Conservation (phyloP, 1,140 invertebrate species). For the Chionoecetes opilio region DNA sequence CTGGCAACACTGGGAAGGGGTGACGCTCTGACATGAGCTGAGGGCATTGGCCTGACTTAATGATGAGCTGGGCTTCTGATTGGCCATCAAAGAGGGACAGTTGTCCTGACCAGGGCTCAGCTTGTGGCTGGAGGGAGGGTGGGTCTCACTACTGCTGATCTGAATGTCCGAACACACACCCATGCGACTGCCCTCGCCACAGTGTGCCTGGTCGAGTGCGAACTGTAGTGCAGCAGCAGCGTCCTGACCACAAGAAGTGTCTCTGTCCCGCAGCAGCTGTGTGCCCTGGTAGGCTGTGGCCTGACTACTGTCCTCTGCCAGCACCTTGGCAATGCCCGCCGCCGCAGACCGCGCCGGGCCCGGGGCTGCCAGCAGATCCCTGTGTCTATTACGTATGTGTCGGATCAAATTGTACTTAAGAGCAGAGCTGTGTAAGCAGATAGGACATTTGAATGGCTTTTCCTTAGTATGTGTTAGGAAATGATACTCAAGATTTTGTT, state of each 20-base stretch:
- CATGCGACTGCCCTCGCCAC: background rate
- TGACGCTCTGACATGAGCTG: background rate
- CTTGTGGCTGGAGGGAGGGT: background rate
- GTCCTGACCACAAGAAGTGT: background rate
- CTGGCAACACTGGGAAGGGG: background rate
- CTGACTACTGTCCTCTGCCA: conserved; percentile 42
- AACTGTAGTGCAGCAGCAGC: background rate
- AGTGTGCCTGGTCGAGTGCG: background rate
- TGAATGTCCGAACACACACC: background rate
- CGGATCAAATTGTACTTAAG: conserved; percentile 78
- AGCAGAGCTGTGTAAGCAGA: conserved; percentile 80
- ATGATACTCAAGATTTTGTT: conserved; percentile 78
- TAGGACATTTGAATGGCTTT: conserved; percentile 79
- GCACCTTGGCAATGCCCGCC: conserved; percentile 20
- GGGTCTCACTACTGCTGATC: background rate
- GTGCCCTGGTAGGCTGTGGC: background rate
- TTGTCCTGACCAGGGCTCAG: background rate
- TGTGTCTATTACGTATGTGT: conserved; percentile 78
- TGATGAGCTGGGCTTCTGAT: background rate
- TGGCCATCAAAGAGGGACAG: background rate
- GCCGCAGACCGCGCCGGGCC: conserved; percentile 20
- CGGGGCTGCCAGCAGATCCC: conserved; percentile 57
- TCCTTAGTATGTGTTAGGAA: conserved; percentile 80
- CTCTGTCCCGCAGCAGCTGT: background rate
- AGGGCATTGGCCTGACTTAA: background rate